Base-by-base conservation (phyloP, 2,888 invertebrate genomes). In the Tolmerus cingulatus region DNA sequence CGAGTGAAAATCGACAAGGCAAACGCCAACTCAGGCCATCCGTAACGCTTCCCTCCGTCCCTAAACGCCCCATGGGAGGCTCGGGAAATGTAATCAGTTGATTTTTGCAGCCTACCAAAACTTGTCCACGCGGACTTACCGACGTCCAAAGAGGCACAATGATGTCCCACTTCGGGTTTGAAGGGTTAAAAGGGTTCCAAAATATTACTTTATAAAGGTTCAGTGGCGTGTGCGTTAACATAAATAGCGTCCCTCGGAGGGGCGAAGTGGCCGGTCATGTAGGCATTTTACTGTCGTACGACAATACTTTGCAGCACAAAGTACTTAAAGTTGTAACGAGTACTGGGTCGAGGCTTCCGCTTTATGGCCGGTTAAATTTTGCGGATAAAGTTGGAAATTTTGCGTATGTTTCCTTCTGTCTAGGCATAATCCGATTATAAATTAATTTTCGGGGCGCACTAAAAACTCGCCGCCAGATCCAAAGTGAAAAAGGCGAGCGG, bases 121-220 rank as follows among this genome's bases (percentile, higher is more conserved):
- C 79, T 51, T 79, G 51, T 51, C 51, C 51, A 79, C 27, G 66
- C 66, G 51, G 51, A 78, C 12, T 79, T 79, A 14, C 51, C 30
- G 37, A 51, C 51, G 14, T 8, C 78, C 37, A 78, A 37, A n/a
- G 43, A 37, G 66, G 40, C 43, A 43, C 43, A 78, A 78, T 23
- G 43, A 78, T 19, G 19, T 43, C 40, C 78, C 37, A 78, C 40
- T 78, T 78, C 14, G 23, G 23, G 12, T 43, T 12, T 78, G n/a
- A 78, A 78, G 78, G 78, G 78, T 78, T 43, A 78, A 78, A 78
- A 78, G 78, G 78, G 40, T 78, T 78, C 46, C 43, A 19, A 43
- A 78, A 78, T 78, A 78, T 78, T 78, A 78, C 78, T 78, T 78
- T 43, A 78, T 78, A 78, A 78, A 46, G 43, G 78, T 66, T 66